Conservation (phyloP, 92 coral and sea anemone species). For the Siderastrea siderea region DNA sequence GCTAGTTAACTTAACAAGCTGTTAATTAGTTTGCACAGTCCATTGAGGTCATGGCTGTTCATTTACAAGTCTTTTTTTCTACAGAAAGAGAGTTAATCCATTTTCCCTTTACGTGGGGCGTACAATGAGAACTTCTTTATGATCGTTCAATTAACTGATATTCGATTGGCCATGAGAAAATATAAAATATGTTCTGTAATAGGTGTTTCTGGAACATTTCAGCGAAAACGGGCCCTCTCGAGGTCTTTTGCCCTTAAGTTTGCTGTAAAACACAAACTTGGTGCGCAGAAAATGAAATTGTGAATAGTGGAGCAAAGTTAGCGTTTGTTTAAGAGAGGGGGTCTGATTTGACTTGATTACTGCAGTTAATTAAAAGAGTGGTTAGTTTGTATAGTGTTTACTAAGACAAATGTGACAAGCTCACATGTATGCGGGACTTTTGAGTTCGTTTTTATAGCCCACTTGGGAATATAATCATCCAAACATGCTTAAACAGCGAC, state of each 20-base stretch:
- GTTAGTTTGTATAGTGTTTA: slow-evolving; percentile 20
- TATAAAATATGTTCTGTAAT: background rate
- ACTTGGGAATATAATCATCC: slow-evolving; percentile 34
- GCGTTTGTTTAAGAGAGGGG: background rate
- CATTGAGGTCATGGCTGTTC: background rate
- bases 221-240: background rate
- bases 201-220: background rate
- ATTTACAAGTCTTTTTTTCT: slow-evolving; percentile 16
- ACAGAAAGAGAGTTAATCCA: slow-evolving; percentile 21
- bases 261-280: background rate
- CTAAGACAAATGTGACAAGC: slow-evolving; percentile 2
- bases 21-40: slow-evolving; percentile 29
- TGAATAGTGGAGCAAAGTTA: background rate
- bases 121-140: background rate
- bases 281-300: background rate
- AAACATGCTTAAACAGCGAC: slow-evolving; percentile 21
- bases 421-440: slow-evolving; percentile 22
- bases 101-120: background rate
- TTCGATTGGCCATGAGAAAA: background rate
- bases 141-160: background rate
- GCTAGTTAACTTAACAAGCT: background rate
- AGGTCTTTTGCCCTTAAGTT: background rate
- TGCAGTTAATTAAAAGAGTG: slow-evolving; percentile 31
- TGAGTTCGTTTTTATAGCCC: slow-evolving; percentile 11
- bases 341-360: slow-evolving; percentile 12